Conservation (phyloP, 2,888 invertebrate species). For the Nemotelus pantherinus region DNA sequence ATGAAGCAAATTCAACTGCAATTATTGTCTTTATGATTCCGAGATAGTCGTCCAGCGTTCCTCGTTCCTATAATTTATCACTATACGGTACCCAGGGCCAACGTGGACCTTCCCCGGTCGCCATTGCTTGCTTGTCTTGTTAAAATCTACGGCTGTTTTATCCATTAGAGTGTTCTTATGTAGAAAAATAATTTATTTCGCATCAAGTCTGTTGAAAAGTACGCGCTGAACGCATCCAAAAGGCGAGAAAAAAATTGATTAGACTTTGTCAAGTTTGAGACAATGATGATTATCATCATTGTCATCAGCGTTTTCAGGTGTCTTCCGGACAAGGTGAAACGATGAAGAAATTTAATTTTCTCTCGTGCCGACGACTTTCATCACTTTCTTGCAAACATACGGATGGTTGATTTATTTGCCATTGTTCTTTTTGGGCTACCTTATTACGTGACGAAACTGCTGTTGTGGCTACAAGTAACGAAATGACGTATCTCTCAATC, state of each 20-base stretch:
- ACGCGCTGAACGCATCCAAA: conserved; percentile 21
- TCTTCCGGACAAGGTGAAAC: conserved; percentile 13
- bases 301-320: conserved; percentile 11
- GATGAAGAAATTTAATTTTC: conserved; percentile 26
- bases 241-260: conserved; percentile 42
- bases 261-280: conserved; percentile 21
- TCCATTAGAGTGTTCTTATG: conserved; percentile 1
- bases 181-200: conserved; percentile 32
- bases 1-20: conserved; percentile 41
- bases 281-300: conserved; percentile 9
- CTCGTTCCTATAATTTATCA: conserved; percentile 28
- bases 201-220: conserved; percentile 20
- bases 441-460: not conserved
- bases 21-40: conserved; percentile 41
- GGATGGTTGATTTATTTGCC: conserved; percentile 30
- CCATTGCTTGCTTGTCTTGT: not conserved
- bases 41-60: conserved; percentile 21
- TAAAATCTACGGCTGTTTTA: not conserved
- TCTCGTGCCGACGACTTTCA: not conserved
- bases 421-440: conserved; percentile 29
- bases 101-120: not conserved
- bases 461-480: not conserved
- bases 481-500: conserved; percentile 26
- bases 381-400: conserved; percentile 8
- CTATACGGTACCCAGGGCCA: conserved; percentile 1